These are phyloP conservation scores for Clarias fuscus DNA, from an alignment of 2,797 vertebrate species.

Conservation along the genomic window DNA sequence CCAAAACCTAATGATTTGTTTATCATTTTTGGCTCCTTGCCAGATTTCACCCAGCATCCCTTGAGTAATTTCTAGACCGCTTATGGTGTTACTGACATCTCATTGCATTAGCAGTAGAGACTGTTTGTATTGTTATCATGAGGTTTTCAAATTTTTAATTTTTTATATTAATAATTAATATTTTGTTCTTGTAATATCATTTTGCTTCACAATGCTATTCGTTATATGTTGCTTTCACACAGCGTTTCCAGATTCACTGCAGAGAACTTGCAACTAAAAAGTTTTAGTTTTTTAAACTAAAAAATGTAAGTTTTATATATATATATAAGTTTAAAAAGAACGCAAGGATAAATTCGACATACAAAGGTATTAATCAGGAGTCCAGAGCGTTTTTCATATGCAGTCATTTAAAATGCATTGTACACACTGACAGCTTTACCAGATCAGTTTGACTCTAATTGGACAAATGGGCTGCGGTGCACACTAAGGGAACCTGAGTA, in stretches of 20 bases:
- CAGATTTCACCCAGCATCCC: neutral
- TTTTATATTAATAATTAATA: too few species aligned
- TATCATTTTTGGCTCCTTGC: neutral
- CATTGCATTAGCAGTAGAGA: neutral
- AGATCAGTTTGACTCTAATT: constrained; percentile 1
- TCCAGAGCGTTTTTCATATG: constrained; percentile 17
- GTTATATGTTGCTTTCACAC: too few species aligned
- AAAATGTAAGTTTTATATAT: too few species aligned
- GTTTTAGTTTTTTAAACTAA: too few species aligned
- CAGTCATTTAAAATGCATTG: constrained; percentile 14
- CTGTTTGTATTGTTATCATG: neutral
- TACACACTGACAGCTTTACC: constrained; percentile 15
- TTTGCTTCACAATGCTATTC: too few species aligned
- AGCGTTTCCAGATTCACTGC: too few species aligned
- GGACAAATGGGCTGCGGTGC: constrained; percentile 14
- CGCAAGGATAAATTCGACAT: neutral
- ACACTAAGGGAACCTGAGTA: neutral
- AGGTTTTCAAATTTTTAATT: neutral
- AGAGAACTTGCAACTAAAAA: too few species aligned
- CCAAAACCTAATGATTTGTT: neutral
- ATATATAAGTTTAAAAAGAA: neutral
- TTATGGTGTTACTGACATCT: neutral
- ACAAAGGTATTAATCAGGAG: neutral
- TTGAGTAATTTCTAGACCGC: neutral
- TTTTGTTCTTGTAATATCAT: too few species aligned